These are phyloP conservation scores for Lipotes vexillifer DNA, from an alignment of 2,113 vertebrate species.

Conservation along the genomic window DNA sequence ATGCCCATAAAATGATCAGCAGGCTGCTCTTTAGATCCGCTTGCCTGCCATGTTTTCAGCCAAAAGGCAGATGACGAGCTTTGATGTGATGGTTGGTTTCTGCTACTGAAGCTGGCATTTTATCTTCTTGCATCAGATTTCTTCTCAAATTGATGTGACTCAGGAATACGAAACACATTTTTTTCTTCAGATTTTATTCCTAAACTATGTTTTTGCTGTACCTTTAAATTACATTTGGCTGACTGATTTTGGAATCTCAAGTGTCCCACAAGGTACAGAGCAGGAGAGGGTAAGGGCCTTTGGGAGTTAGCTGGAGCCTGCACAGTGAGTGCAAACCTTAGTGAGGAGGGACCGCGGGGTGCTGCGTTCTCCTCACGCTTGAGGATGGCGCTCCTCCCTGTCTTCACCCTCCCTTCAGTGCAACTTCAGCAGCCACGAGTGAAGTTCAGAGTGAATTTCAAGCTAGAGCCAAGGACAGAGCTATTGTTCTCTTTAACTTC, in stretches of 20 bases:
- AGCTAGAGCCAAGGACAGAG: background rate
- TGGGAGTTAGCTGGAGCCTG: background rate
- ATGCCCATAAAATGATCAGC: conserved; percentile 58
- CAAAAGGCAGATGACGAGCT: conserved; percentile 21
- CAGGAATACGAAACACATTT: conserved; percentile 20
- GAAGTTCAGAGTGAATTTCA: background rate
- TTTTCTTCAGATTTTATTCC: conserved; percentile 29
- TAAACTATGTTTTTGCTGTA: conserved; percentile 53
- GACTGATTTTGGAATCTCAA: background rate
- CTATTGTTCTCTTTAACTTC: background rate
- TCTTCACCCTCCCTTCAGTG: background rate
- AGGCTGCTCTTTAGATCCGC: conserved; percentile 26
- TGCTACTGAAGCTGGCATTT: conserved; percentile 64
- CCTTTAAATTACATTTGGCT: conserved; percentile 55
- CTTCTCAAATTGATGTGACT: conserved; percentile 55
- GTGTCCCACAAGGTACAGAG: background rate
- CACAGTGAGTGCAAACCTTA: background rate
- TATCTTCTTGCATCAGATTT: conserved; percentile 68
- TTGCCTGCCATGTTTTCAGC: conserved; percentile 51
- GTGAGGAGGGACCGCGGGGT: fast-evolving
- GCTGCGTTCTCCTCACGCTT: too few species aligned
- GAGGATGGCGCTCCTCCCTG: background rate
- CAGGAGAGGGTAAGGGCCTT: background rate
- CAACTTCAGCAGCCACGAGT: too few species aligned
- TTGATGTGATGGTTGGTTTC: conserved; percentile 61